Evolutionary conservation across 2,797 vertebrate species (phyloP), one percentile per base, ranked within the genome.

Genomic region (Fratercula arctica): DNA sequence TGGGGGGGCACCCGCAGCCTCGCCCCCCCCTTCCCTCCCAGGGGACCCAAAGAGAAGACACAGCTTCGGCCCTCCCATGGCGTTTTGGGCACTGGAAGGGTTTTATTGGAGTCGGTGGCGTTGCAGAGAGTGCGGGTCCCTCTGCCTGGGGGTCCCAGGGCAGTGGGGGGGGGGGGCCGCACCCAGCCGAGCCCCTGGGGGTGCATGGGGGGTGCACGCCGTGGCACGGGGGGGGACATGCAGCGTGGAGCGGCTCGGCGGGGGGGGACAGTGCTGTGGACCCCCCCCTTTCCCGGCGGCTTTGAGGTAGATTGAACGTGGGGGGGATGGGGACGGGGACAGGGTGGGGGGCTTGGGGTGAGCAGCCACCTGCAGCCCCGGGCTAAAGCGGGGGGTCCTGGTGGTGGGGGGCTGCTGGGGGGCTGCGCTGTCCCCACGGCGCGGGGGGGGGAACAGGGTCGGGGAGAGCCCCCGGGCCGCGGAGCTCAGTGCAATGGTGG

Each of bases 301-400:
- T 96, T 97, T 98, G 98, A 98, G 98, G 98, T 98, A 98, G 98
- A 97, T 98, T 97, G 97, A 97, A 97, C 95, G 94, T 95, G 96
- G 89, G n/a, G 75, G 87, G 41, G 46, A 20, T 0, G 10, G 50
- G 75, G 96, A 59, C 50, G 31, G 26, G 2, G 17, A 48, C 21
- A 13, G 46, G 46, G 11, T 10, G 53, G 67, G 56, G 57, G 35
- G 50, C 45, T 68, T 20, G 1, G 74, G 56, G 39, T 46, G 31
- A 67, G 83, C 72, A 59, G 61, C 83, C 56, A 28, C 79, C 67
- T 24, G 67, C 46, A 74, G 41, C 70, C 70, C 82, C 6, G 3
- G 53, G 25, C 6, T 50, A 51, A 76, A 68, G 83, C 8, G 6
- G 31, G 31, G 31, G 37, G 31, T 13, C 7, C 35, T 8, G 8